Evolutionary conservation across 2,113 vertebrate species (phyloP).

Genomic region (Aptenodytes patagonicus): DNA sequence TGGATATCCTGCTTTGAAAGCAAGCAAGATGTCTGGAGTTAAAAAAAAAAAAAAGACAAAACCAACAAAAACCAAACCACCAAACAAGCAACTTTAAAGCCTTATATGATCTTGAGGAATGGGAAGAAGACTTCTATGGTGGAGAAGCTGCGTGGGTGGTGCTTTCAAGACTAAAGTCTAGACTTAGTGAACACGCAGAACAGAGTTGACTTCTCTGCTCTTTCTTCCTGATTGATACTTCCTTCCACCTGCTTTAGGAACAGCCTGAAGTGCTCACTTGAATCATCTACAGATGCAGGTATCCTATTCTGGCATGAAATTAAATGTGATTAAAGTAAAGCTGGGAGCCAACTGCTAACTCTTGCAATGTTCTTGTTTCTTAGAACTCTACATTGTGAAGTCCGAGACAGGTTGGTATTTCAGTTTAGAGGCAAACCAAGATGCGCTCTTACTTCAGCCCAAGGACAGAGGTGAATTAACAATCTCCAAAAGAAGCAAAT

Average conservation of each 20-base stretch:
- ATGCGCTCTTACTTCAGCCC: not conserved
- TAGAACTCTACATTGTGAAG: not conserved
- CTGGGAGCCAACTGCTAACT: not conserved
- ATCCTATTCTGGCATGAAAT: not conserved
- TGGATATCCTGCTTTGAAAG: not conserved
- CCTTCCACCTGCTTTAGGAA: not conserved
- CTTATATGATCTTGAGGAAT: not conserved
- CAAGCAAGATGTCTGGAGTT: not conserved
- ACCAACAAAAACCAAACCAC: not conserved
- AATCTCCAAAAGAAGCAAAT: not conserved
- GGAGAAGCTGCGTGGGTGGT: not conserved
- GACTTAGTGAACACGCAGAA: not conserved
- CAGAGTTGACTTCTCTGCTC: not conserved
- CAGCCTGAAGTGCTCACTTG: not conserved
- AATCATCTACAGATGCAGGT: not conserved
- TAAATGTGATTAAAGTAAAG: not conserved
- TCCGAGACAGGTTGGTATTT: not conserved
- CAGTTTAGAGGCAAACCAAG: not conserved
- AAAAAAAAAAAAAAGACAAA: not conserved
- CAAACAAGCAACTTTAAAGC: not conserved
- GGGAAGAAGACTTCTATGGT: not conserved
- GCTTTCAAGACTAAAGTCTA: not conserved
- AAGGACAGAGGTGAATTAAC: not conserved
- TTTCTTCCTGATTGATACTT: not conserved
- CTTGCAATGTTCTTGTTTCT: not conserved